Percentiles rank a stretch among this genome's conserved stretches.
These are phyloP conservation scores for Hippopotamus amphibius DNA, from an alignment of 2,113 vertebrate genomes.

Conservation along the genomic window DNA sequence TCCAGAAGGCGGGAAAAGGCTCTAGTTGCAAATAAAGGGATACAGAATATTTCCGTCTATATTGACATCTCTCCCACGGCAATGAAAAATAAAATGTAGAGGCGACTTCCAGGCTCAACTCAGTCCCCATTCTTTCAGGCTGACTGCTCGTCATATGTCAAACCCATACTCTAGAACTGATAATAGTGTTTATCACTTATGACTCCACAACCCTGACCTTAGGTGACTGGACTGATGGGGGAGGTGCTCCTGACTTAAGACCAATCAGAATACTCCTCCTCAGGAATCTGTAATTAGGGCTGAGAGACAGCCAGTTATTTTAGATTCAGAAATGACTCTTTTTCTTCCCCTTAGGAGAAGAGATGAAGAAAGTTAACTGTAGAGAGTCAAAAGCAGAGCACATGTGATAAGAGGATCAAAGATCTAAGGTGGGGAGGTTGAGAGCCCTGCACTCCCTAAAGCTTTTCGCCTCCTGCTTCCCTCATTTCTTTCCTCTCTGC, in stretches of 20 bases:
- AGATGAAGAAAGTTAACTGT: background rate
- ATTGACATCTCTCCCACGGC: background rate
- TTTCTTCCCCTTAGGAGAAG: background rate
- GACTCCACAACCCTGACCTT: background rate
- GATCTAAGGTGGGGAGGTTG: background rate
- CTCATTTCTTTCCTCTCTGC: conserved; percentile 59
- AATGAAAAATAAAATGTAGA: background rate
- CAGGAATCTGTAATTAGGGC: background rate
- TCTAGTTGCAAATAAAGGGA: conserved; percentile 4
- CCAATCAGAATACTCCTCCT: background rate
- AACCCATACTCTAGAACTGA: background rate
- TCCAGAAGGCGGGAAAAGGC: rapidly evolving
- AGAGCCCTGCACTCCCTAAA: background rate
- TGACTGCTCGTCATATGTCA: background rate
- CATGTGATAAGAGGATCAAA: conserved; percentile 26
- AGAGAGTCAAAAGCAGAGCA: background rate
- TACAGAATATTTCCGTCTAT: background rate
- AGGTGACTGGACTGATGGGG: background rate
- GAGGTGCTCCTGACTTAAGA: background rate
- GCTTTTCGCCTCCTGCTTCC: background rate
- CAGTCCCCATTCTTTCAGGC: background rate
- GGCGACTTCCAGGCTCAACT: background rate
- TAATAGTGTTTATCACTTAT: background rate
- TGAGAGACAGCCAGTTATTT: background rate
- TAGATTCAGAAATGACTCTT: background rate